Evolutionary conservation across 1,140 invertebrate genomes (phyloP).

Genomic region (Sminthurinus signatus): DNA sequence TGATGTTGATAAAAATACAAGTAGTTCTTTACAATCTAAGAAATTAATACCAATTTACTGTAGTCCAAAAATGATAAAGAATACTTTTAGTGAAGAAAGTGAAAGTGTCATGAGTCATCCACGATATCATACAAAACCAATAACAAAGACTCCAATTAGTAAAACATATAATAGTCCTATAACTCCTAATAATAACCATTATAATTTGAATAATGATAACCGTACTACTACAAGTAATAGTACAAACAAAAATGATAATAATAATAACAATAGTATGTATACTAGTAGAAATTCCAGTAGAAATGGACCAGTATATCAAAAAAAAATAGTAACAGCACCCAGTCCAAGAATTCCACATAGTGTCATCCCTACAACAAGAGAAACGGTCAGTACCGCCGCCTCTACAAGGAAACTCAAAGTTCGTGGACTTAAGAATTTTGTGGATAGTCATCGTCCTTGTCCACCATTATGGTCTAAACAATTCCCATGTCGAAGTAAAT

Average conservation of each 20-base stretch:
- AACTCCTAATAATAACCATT: too few relatives aligned
- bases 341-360: background rate
- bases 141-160: too few relatives aligned
- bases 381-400: background rate
- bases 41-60: too few relatives aligned
- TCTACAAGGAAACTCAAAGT: background rate
- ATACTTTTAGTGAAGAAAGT: too few relatives aligned
- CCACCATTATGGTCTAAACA: slow-evolving; percentile 4
- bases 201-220: too few relatives aligned
- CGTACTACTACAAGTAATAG: too few relatives aligned
- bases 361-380: background rate
- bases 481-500: slow-evolving; percentile 3
- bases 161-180: too few relatives aligned
- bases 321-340: background rate
- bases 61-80: too few relatives aligned
- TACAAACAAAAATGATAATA: background rate
- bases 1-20: too few relatives aligned
- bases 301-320: background rate
- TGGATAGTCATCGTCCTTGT: background rate
- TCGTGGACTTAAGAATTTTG: background rate
- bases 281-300: background rate
- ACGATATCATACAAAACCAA: too few relatives aligned
- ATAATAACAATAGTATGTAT: background rate
- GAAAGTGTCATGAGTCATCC: too few relatives aligned
- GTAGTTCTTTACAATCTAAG: too few relatives aligned